Evolutionary conservation across 2,888 invertebrate species (phyloP).

Genomic region (Plebejus melissa): DNA sequence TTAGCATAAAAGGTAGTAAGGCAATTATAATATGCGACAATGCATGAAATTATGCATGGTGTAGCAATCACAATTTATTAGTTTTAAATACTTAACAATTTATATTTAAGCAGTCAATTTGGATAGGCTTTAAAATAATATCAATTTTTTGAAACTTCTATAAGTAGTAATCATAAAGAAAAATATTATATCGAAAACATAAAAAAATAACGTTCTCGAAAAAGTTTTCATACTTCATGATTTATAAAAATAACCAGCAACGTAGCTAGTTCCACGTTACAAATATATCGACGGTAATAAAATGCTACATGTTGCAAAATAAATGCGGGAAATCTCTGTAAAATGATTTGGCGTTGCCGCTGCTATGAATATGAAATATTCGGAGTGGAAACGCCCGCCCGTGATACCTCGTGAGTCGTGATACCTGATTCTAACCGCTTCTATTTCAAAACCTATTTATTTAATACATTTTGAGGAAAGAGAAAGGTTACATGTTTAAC

Average conservation of each 20-base stretch:
- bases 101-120: too few relatives aligned
- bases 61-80: too few relatives aligned
- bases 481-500: not conserved
- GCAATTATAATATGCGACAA: too few relatives aligned
- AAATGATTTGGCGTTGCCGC: conserved; percentile 25
- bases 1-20: not conserved
- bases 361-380: conserved; percentile 47
- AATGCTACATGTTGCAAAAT: conserved; percentile 15
- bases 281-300: not conserved
- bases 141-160: too few relatives aligned
- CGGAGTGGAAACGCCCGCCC: conserved; percentile 24
- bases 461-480: not conserved
- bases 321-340: conserved; percentile 16
- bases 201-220: too few relatives aligned
- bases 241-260: not conserved
- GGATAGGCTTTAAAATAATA: too few relatives aligned
- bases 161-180: too few relatives aligned
- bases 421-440: conserved; percentile 12
- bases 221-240: not conserved
- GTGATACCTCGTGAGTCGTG: conserved; percentile 17
- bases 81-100: too few relatives aligned
- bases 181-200: too few relatives aligned
- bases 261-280: not conserved
- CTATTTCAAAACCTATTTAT: conserved; percentile 15
- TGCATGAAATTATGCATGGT: too few relatives aligned